Base-by-base conservation (phyloP, 2,797 vertebrate genomes). In the Dromococcyx pavoninus region DNA sequence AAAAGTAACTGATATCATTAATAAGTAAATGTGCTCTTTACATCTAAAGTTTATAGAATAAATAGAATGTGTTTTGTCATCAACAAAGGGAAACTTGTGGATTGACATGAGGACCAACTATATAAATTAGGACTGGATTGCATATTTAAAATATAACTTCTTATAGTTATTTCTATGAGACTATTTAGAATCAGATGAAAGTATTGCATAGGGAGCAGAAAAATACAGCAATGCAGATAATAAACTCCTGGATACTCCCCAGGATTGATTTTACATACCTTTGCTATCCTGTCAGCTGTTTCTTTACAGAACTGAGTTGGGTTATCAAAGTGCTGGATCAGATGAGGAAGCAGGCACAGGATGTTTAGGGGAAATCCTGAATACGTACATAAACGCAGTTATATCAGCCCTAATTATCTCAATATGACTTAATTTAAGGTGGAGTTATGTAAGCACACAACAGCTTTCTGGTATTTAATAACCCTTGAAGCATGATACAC, bases 261-360 rank as follows among this genome's bases (percentile, higher is more conserved):
- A 65, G 7, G 50, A 25, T 43, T 9, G 46, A 66, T 21, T 56
- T 78, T 87, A 96, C 98, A 87, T 97, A 99, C 98, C 98, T 99
- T 99, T 89, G 99, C 99, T 94, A 99, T 99, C 78, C 98, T 99
- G 97, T 99, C 99, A 56, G 99, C 99, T 25, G 99, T 99, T 98
- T 99, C 99, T 98, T 99, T 99, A 97, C 99, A 99, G 98, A 99
- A 99, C 35, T 98, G 98, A 76, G 99, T 99, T 72, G 99, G 99
- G 96, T 98, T 99, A 98, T 99, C 99, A 98, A 99, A 99, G 98
- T 99, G 99, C 97, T 99, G 99, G 96, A 99, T 99, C 97, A 99
- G 98, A 97, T 99, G 99, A 91, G 99, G 99, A 96, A 99, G 98
- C 88, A 99, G 98, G 98, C 99, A 99, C 96, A 99, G 98, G 98